phyloP scores from a whole-genome alignment of 2,113 vertebrate genomes.

The Balaeniceps rex region DNA sequence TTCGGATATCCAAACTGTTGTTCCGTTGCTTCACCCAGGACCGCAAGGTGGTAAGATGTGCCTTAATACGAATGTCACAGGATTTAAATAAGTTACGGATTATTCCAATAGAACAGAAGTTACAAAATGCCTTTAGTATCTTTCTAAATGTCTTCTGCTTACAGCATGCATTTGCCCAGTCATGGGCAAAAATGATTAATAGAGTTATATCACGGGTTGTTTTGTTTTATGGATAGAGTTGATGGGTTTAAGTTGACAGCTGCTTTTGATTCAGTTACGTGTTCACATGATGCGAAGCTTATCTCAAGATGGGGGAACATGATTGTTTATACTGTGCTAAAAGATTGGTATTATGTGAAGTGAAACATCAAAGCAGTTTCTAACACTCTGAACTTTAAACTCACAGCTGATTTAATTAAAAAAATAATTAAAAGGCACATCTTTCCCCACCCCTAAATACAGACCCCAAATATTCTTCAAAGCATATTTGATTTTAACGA shows the following conservation, averaged over 20 bases:
- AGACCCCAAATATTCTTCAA: constrained; percentile 31
- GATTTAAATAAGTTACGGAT: not conserved
- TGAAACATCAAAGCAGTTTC: constrained; percentile 48
- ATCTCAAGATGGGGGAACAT: constrained; percentile 15
- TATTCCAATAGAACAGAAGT: not conserved
- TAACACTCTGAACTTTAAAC: constrained; percentile 37
- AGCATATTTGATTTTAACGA: constrained; percentile 29
- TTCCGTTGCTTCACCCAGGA: not conserved
- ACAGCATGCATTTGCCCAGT: not conserved
- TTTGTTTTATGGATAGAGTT: not conserved
- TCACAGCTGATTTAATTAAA: constrained; percentile 18
- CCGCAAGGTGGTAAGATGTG: not conserved
- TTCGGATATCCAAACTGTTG: not conserved
- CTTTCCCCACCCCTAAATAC: not conserved
- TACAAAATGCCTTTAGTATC: not conserved
- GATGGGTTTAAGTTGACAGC: not conserved
- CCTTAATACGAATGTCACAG: not conserved
- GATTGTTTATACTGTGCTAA: constrained; percentile 27
- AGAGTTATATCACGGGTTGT: not conserved
- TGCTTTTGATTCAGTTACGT: constrained; percentile 20
- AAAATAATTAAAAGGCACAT: constrained; percentile 32
- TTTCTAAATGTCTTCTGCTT: not conserved
- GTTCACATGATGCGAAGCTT: not conserved
- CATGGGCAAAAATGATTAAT: not conserved
- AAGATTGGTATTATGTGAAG: not conserved